Conservation (phyloP, 2,888 invertebrate genomes). For the Gastracanthus pulcherrimus region DNA sequence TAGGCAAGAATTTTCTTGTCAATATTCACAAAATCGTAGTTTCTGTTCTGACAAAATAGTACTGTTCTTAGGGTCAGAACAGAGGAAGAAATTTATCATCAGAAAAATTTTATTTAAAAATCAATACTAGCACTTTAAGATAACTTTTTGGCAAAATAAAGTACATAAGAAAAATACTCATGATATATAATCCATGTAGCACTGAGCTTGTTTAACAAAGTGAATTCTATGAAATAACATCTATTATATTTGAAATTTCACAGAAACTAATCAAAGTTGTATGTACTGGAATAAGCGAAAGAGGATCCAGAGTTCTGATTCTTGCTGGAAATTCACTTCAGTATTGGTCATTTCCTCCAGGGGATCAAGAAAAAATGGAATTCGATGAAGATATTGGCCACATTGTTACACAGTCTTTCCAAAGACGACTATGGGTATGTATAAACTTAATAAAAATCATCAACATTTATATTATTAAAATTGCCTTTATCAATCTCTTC, state of each 20-base stretch:
- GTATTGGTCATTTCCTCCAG: conserved; percentile 86
- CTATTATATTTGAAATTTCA: too few relatives aligned
- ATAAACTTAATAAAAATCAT: conserved; percentile 14
- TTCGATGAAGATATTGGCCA: conserved; percentile 88
- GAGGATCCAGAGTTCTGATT: conserved; percentile 83
- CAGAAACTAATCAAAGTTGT: conserved; percentile 84
- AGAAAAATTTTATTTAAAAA: too few relatives aligned
- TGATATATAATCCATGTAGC: too few relatives aligned
- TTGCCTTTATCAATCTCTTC: background rate
- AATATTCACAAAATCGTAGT: background rate
- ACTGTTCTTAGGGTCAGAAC: too few relatives aligned
- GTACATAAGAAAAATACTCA: too few relatives aligned
- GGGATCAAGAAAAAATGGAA: conserved; percentile 85
- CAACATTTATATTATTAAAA: conserved; percentile 23
- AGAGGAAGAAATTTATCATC: too few relatives aligned
- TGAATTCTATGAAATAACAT: too few relatives aligned
- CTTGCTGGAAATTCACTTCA: conserved; percentile 89
- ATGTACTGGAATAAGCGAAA: conserved; percentile 71
- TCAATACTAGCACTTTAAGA: too few relatives aligned
- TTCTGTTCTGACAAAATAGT: too few relatives aligned
- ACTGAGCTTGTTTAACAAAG: too few relatives aligned
- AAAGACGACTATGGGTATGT: conserved; percentile 83
- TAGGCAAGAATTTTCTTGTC: background rate
- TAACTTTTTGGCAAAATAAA: too few relatives aligned
- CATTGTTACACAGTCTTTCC: conserved; percentile 85